Evolutionary conservation across 2,797 vertebrate species (phyloP), one percentile per base, ranked within the genome.

Genomic region (Linurgus olivaceus): DNA sequence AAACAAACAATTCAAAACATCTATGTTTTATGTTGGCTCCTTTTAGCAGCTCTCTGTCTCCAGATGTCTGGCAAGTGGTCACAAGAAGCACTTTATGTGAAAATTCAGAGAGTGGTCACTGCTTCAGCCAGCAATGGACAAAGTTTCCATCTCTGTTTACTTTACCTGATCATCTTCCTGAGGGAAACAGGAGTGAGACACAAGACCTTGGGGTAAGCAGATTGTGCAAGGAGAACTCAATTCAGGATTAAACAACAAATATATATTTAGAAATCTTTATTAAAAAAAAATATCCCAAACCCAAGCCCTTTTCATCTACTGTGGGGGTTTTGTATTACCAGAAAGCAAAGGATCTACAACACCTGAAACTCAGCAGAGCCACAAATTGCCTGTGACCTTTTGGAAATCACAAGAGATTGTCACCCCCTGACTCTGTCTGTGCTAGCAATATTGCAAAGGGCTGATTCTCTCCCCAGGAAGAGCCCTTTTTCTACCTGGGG

Each of bases 51-150:
- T 6, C 0, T 78, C 75, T 84, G 55, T 63, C 66, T 93, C 75
- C 93, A 90, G 92, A 90, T 93, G 71, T 92, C 51, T 86, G 90
- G 83, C 88, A 90, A 93, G 11, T 51, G n/a, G 42, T 84, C 0
- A 0, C 62, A 87, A 93, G 71, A 54, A 79, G 57, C 2, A 6
- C 40, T 84, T 88, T 28, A 35, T 79, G 54, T 70, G 76, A 78
- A 66, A 81, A 90, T 29, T 88, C 61, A 47, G 35, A 52, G 57
- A 76, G 37, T 2, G 1, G 13, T 44, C 3, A 2, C 42, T 78
- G 35, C 51, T 81, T 79, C 81, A 79, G 44, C 70, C 26, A 73
- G 48, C 19, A 73, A 23, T 28, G 48, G 63, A 67, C 66, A 45
- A 65, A 15, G 24, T 59, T 89, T 74, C 71, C 59, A 21, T 25